Evolutionary conservation across 2,113 vertebrate species (phyloP).

Genomic region (Lasiurus borealis): DNA sequence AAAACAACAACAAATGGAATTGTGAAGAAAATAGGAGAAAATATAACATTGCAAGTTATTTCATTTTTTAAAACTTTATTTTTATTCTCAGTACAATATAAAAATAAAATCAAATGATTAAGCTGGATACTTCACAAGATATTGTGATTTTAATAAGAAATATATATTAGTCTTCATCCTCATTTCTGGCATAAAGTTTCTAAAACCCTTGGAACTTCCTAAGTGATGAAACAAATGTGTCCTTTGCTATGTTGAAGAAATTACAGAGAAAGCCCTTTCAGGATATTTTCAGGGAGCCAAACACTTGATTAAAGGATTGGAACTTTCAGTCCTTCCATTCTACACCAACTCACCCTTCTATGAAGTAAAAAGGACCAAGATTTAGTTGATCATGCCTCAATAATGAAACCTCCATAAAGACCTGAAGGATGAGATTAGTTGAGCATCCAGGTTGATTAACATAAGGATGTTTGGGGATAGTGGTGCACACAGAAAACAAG

Average conservation of each 20-base stretch:
- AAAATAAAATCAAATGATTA: neutral
- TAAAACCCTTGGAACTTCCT: neutral
- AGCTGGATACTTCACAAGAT: neutral
- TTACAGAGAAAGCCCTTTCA: neutral
- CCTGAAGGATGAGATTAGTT: neutral
- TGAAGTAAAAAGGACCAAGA: neutral
- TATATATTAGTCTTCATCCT: neutral
- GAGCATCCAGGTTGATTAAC: neutral
- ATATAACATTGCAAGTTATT: neutral
- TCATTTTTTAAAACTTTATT: neutral
- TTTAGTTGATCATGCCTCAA: neutral
- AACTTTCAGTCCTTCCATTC: neutral
- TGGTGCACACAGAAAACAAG: neutral
- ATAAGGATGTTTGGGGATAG: neutral
- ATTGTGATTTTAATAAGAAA: neutral
- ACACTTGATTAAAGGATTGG: neutral
- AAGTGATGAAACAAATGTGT: neutral
- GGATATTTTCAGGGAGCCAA: neutral
- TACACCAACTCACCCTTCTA: neutral
- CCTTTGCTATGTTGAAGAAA: neutral
- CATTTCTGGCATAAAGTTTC: neutral
- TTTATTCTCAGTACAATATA: neutral
- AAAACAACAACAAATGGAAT: neutral
- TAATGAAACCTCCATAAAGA: neutral
- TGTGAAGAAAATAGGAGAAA: neutral